These are phyloP conservation scores for Drosophila atripex DNA, from an alignment of 2,888 invertebrate species.

Conservation along the genomic window DNA sequence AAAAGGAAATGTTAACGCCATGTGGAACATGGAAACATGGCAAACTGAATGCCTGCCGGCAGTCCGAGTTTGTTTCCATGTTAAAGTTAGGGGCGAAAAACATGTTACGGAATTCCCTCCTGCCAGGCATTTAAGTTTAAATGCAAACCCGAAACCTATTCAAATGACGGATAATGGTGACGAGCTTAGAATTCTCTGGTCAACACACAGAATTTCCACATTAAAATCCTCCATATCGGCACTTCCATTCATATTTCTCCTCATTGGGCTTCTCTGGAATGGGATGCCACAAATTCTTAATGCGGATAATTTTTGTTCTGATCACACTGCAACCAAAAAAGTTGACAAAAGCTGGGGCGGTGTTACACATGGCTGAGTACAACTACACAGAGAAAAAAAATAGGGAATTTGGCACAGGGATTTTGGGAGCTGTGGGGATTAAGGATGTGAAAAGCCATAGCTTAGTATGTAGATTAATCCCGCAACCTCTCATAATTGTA, in stretches of 20 bases:
- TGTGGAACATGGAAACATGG: slow-evolving; percentile 12
- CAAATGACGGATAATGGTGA: slow-evolving; percentile 11
- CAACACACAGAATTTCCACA: too few species aligned
- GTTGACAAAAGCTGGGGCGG: slow-evolving; percentile 25
- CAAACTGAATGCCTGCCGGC: slow-evolving; percentile 13
- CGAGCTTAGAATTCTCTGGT: not conserved
- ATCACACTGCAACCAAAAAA: slow-evolving; percentile 4
- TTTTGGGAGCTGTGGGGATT: not conserved
- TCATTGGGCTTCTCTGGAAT: slow-evolving; percentile 5
- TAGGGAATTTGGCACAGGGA: not conserved
- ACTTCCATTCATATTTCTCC: not conserved
- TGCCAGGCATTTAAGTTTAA: slow-evolving; percentile 27
- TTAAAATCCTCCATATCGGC: slow-evolving; percentile 29
- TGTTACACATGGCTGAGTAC: slow-evolving; percentile 23
- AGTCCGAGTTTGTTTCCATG: slow-evolving; percentile 15
- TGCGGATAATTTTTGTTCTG: slow-evolving; percentile 22
- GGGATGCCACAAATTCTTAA: slow-evolving; percentile 23
- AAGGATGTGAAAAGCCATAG: not conserved
- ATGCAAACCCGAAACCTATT: slow-evolving; percentile 1
- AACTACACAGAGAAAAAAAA: not conserved
- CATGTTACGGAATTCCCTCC: slow-evolving; percentile 1
- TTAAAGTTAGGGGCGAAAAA: slow-evolving; percentile 5
- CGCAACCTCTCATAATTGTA: not conserved
- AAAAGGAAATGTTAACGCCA: not conserved
- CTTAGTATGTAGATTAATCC: too few species aligned